Conservation (phyloP, 1,140 invertebrate genomes). For the Periplaneta americana region DNA sequence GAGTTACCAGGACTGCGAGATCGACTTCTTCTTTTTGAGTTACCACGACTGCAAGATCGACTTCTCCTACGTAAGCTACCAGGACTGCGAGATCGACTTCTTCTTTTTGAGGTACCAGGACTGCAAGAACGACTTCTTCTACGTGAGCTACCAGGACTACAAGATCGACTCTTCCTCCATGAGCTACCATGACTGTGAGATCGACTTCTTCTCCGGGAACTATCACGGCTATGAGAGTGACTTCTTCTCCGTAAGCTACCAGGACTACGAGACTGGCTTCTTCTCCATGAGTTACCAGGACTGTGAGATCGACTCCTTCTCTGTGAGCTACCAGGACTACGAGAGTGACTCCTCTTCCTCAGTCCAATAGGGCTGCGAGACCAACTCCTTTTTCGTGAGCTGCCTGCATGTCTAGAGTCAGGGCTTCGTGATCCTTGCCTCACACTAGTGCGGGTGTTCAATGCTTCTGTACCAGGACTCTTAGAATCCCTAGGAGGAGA, state of each 20-base stretch:
- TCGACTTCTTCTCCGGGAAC: background rate
- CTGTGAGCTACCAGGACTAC: background rate
- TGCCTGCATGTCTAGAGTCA: background rate
- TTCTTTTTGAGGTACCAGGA: background rate
- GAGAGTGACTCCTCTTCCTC: background rate
- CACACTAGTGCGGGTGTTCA: background rate
- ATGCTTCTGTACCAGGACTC: background rate
- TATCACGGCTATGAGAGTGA: background rate
- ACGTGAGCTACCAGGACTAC: background rate
- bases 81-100: background rate
- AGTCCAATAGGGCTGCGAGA: background rate
- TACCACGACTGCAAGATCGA: background rate
- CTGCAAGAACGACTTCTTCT: background rate
- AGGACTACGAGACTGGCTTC: background rate
- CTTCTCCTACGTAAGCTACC: background rate
- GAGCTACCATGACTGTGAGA: background rate
- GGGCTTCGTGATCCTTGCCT: background rate
- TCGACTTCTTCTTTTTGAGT: background rate
- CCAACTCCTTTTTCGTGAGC: background rate
- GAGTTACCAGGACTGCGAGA: background rate
- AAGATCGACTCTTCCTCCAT: background rate
- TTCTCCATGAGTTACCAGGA: too few species aligned
- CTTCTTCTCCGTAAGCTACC: background rate
- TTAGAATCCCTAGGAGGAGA: background rate
- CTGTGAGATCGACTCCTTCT: background rate